These are phyloP conservation scores for Enteromius viviparus DNA, from an alignment of 2,797 vertebrate genomes.

Conservation along the genomic window DNA sequence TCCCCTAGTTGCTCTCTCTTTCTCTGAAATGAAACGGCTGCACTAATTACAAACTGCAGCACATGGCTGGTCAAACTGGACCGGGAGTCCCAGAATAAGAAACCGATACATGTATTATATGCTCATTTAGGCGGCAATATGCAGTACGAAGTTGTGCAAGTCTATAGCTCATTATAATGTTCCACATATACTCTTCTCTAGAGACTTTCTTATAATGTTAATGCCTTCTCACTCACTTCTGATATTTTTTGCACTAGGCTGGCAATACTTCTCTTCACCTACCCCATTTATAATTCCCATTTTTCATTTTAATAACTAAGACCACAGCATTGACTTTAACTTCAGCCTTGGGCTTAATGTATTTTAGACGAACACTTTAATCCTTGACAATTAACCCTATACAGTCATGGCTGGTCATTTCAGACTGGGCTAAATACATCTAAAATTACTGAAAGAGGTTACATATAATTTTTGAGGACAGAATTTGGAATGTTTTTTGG, in stretches of 20 bases:
- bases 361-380: slow-evolving; percentile 74
- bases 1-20: slow-evolving; percentile 43
- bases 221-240: slow-evolving; percentile 57
- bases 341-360: slow-evolving; percentile 78
- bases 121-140: slow-evolving; percentile 22
- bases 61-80: slow-evolving; percentile 42
- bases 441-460: slow-evolving; percentile 4
- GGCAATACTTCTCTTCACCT: slow-evolving; percentile 68
- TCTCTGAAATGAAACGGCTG: slow-evolving; percentile 45
- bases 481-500: not conserved
- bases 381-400: slow-evolving; percentile 79
- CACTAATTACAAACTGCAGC: slow-evolving; percentile 56
- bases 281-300: slow-evolving; percentile 49
- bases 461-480: not conserved
- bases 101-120: slow-evolving; percentile 13
- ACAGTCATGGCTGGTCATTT: slow-evolving; percentile 68
- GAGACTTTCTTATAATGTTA: slow-evolving; percentile 65
- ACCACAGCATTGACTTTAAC: slow-evolving; percentile 68
- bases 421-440: slow-evolving; percentile 52
- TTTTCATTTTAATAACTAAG: slow-evolving; percentile 58
- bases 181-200: slow-evolving; percentile 58
- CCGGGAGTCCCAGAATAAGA: slow-evolving; percentile 23
- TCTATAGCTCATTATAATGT: slow-evolving; percentile 44
- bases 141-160: slow-evolving; percentile 28
- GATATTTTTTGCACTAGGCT: slow-evolving; percentile 70